phyloP scores from a whole-genome alignment of 2,888 invertebrate species.

The Flexamia atlantica region DNA sequence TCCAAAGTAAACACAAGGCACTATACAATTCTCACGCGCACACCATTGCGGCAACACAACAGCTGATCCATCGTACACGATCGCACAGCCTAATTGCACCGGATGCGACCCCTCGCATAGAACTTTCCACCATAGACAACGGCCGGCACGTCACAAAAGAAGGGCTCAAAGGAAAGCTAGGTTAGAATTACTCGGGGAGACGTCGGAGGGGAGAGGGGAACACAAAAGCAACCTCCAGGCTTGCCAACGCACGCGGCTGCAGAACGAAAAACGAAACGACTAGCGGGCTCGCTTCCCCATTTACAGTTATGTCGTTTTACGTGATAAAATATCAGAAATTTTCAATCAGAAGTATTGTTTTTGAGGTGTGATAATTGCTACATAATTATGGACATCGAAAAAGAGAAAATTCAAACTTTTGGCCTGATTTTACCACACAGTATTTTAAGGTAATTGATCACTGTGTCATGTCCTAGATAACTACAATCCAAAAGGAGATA shows the following conservation, averaged over 20 bases:
- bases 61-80: constrained; percentile 5
- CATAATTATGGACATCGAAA: no score
- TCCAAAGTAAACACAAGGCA: constrained; percentile 50
- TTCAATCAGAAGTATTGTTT: no score
- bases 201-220: constrained; percentile 35
- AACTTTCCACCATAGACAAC: constrained; percentile 47
- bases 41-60: constrained; percentile 38
- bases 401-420: no score
- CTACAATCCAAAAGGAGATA: no score
- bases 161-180: constrained; percentile 54
- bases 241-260: constrained; percentile 41
- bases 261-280: constrained; percentile 52
- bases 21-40: constrained; percentile 19
- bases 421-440: no score
- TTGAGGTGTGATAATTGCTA: no score
- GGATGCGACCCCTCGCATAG: constrained; percentile 19
- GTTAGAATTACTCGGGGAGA: constrained; percentile 55
- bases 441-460: no score
- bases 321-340: no score
- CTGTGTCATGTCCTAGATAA: no score
- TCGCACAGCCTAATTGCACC: constrained; percentile 16
- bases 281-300: background rate
- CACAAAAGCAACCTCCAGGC: constrained; percentile 56
- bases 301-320: background rate
- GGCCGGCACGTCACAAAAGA: constrained; percentile 48